phyloP scores from a whole-genome alignment of 2,113 vertebrate genomes.

The Camelus dromedarius region DNA sequence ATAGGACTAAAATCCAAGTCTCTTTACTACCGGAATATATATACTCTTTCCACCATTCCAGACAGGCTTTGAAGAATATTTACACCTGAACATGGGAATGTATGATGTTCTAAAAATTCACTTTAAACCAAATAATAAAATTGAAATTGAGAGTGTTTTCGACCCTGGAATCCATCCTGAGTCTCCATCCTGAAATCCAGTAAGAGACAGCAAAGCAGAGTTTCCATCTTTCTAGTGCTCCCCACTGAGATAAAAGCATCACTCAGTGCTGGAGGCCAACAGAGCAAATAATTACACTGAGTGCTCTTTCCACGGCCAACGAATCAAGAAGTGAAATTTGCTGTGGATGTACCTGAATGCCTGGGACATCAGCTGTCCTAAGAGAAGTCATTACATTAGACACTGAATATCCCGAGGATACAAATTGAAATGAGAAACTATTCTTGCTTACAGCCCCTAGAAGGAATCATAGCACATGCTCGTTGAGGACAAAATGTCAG shows the following conservation, averaged over 20 bases:
- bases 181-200: background rate
- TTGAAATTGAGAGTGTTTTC: background rate
- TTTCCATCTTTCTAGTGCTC: background rate
- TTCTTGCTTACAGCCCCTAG: background rate
- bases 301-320: background rate
- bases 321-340: background rate
- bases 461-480: background rate
- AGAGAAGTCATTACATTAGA: background rate
- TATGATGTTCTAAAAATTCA: background rate
- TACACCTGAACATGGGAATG: background rate
- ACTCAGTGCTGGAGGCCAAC: fast-evolving
- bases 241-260: background rate
- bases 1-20: background rate
- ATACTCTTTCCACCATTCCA: background rate
- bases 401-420: background rate
- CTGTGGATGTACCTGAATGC: background rate
- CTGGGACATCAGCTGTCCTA: background rate
- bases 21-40: background rate
- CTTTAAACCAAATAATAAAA: background rate
- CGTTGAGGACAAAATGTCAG: background rate
- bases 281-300: background rate
- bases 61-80: background rate
- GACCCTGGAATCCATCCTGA: background rate
- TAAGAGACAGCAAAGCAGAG: background rate
- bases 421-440: background rate